Evolutionary conservation across 2,888 invertebrate genomes (phyloP).

Genomic region (Nesidiocoris tenuis): DNA sequence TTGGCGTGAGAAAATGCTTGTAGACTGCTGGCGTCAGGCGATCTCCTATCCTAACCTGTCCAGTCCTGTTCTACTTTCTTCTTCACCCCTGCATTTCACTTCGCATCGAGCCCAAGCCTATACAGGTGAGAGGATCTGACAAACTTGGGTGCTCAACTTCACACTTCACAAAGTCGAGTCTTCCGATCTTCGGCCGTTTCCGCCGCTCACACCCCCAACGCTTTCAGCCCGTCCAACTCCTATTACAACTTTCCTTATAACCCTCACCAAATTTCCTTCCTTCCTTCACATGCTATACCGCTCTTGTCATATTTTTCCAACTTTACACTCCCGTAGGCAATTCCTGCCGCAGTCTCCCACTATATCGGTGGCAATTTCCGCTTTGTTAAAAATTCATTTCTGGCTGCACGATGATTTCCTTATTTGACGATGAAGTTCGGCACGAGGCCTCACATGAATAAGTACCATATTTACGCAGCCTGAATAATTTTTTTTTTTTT

Average conservation of each 20-base stretch:
- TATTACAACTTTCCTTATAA: conserved; percentile 35
- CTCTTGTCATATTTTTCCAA: neutral
- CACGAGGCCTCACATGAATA: too few relatives aligned
- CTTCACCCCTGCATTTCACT: neutral
- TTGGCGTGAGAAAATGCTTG: conserved; percentile 30
- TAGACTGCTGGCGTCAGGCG: conserved; percentile 28
- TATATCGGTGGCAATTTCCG: neutral
- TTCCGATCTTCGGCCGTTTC: conserved; percentile 2
- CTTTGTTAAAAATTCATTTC: too few relatives aligned
- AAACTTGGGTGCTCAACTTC: conserved; percentile 34
- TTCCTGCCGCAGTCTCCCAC: neutral
- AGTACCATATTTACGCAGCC: too few relatives aligned
- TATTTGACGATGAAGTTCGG: too few relatives aligned
- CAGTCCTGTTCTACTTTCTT: neutral
- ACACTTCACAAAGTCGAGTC: conserved; percentile 26
- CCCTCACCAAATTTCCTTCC: conserved; percentile 8
- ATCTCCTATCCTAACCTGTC: neutral
- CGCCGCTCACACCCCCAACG: conserved; percentile 1
- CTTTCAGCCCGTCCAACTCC: conserved; percentile 25
- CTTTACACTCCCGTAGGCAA: neutral
- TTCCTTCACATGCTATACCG: neutral
- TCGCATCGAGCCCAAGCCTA: neutral
- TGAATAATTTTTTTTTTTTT: too few relatives aligned
- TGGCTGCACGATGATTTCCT: too few relatives aligned
- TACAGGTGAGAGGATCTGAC: conserved; percentile 36